Base-by-base conservation (phyloP, 2,888 invertebrate species). In the Homarus gammarus region DNA sequence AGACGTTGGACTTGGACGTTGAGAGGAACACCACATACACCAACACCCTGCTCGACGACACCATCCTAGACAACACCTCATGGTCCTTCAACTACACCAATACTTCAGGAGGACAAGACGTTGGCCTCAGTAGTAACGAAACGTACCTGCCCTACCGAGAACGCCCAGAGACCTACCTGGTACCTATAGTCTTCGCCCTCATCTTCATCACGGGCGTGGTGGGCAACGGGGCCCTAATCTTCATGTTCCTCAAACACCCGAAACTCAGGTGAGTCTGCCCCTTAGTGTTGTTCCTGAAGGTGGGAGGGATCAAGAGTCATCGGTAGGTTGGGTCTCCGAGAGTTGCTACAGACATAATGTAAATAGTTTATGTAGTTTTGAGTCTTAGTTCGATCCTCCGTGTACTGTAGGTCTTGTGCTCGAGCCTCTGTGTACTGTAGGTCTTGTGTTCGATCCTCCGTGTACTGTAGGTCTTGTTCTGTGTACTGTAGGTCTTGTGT, bases 221-320 rank as follows among this genome's bases (percentile, higher is more conserved):
- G 38, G 91, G 91, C 44, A 91, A 91, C 61, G 91, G 91, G 6
- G 89, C 91, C 0, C 77, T 91, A 12, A 89, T 91, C 33, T 91
- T 86, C 36, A 89, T 91, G 85, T 91, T 91, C 64, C 61, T 89
- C 49, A 89, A 89, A 27, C 86, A 91, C 22, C 91, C 91, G 12
- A 85, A 86, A 44, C 49, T 91, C 61, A 79, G 85, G 85, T 85
- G 40, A 77, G 85, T 40, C n/a, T 0, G 8, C 22, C 70, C 22
- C 12, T n/a, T n/a, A 18, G 18, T 1, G 56, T 22, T 0, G 18
- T 15, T n/a, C n/a, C n/a, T n/a, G n/a, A n/a, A n/a, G n/a, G n/a
- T n/a, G n/a, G n/a, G n/a, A n/a, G n/a, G n/a, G n/a, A n/a, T n/a
- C n/a, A n/a, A n/a, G n/a, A n/a, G n/a, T n/a, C n/a, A n/a, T n/a